These are phyloP conservation scores for Ataeniobius toweri DNA, from an alignment of 2,797 vertebrate species.

Conservation along the genomic window DNA sequence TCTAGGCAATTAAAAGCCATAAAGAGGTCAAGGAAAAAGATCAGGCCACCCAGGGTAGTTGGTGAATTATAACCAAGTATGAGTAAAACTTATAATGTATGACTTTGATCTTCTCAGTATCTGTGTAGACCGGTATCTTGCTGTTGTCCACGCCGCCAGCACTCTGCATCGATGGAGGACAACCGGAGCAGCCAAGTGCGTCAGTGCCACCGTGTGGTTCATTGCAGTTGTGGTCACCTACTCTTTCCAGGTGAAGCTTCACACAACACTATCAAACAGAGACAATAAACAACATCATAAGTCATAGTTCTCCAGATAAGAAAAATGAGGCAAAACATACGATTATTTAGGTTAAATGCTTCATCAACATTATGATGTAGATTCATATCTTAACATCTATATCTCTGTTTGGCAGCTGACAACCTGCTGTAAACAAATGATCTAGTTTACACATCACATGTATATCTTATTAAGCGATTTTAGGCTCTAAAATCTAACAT, in stretches of 20 bases:
- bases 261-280: neutral
- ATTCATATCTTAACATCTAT: neutral
- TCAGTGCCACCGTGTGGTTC: conserved; percentile 88
- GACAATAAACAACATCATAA: neutral
- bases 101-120: conserved; percentile 75
- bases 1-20: neutral
- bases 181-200: conserved; percentile 81
- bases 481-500: neutral
- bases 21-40: neutral
- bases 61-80: neutral
- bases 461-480: neutral
- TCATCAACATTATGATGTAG: neutral
- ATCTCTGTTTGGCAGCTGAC: neutral
- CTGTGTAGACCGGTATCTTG: conserved; percentile 93
- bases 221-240: conserved; percentile 89
- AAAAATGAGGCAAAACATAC: neutral
- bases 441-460: neutral
- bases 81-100: neutral
- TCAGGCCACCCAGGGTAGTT: too few species aligned
- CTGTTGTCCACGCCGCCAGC: conserved; percentile 86
- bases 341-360: neutral
- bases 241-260: conserved; percentile 79
- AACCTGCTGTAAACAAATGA: neutral
- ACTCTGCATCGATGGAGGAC: conserved; percentile 88
- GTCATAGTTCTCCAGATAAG: neutral